These are phyloP conservation scores for Drosophila burlai DNA, from an alignment of 1,140 invertebrate species.

Conservation along the genomic window DNA sequence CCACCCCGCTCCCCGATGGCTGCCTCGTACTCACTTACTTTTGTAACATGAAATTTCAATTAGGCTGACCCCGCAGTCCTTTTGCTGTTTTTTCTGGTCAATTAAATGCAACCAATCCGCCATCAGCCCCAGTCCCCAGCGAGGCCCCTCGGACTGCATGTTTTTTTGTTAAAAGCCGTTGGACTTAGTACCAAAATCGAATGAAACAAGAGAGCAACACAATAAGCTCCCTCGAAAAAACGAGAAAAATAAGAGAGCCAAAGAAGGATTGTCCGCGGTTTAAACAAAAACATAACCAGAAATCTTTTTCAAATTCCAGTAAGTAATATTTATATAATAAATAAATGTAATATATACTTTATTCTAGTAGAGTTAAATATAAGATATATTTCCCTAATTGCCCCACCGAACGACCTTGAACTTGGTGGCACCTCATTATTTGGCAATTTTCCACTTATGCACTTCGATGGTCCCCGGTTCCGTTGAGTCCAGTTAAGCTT, in stretches of 20 bases:
- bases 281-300: background rate
- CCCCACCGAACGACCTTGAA: conserved; percentile 6
- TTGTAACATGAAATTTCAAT: conserved; percentile 81
- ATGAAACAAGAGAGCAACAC: conserved; percentile 2
- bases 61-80: conserved; percentile 66
- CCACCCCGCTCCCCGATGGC: background rate
- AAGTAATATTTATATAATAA: background rate
- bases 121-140: background rate
- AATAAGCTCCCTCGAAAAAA: background rate
- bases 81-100: conserved; percentile 79
- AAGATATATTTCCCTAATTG: background rate
- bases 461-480: conserved; percentile 15
- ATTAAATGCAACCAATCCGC: conserved; percentile 72
- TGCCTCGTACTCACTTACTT: conserved; percentile 56
- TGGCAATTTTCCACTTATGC: conserved; percentile 29
- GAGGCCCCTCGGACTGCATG: conserved; percentile 1
- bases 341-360: background rate
- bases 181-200: conserved; percentile 12
- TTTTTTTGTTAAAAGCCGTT: conserved; percentile 10
- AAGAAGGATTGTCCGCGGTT: background rate
- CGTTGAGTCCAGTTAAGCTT: conserved; percentile 17
- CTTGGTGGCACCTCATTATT: conserved; percentile 3
- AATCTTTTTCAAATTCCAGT: background rate
- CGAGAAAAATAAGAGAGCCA: background rate
- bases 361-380: background rate